Evolutionary conservation across 2,888 invertebrate species (phyloP).

Genomic region (Phasia obesa): DNA sequence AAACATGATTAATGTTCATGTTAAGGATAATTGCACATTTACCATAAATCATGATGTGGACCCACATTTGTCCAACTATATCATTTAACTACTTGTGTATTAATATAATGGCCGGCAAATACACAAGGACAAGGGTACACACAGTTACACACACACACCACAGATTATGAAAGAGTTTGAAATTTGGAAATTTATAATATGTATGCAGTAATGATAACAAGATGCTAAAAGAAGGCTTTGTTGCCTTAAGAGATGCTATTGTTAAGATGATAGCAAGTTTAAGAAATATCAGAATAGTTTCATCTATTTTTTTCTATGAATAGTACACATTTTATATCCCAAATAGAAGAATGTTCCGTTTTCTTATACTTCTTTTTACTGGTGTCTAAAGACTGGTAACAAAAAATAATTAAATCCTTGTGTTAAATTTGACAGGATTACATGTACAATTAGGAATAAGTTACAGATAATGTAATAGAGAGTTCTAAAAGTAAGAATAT

Average conservation of each 20-base stretch:
- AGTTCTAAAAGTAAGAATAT: too few species aligned
- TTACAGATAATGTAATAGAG: too few species aligned
- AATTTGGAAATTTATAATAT: constrained; percentile 13
- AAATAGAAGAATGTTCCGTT: neutral
- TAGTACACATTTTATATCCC: neutral
- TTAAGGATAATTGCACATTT: constrained; percentile 72
- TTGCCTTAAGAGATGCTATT: constrained; percentile 23
- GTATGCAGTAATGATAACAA: neutral
- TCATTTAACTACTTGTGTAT: constrained; percentile 34
- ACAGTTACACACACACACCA: neutral
- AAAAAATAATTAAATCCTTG: neutral
- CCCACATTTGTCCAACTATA: constrained; percentile 63
- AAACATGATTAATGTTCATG: constrained; percentile 72
- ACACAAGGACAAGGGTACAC: neutral
- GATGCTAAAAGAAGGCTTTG: neutral
- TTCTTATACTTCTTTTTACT: neutral
- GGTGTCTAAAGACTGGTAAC: neutral
- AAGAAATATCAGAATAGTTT: constrained; percentile 35
- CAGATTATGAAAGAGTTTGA: constrained; percentile 16
- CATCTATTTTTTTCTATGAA: constrained; percentile 1
- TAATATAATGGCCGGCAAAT: constrained; percentile 49
- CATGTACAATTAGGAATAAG: neutral
- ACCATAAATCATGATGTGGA: constrained; percentile 71
- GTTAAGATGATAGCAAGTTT: constrained; percentile 53
- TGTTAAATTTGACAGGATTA: neutral